Percentiles rank a stretch among this genome's conserved stretches.
phyloP scores from a whole-genome alignment of 1,140 invertebrate genomes.

The Bombus pascuorum region DNA sequence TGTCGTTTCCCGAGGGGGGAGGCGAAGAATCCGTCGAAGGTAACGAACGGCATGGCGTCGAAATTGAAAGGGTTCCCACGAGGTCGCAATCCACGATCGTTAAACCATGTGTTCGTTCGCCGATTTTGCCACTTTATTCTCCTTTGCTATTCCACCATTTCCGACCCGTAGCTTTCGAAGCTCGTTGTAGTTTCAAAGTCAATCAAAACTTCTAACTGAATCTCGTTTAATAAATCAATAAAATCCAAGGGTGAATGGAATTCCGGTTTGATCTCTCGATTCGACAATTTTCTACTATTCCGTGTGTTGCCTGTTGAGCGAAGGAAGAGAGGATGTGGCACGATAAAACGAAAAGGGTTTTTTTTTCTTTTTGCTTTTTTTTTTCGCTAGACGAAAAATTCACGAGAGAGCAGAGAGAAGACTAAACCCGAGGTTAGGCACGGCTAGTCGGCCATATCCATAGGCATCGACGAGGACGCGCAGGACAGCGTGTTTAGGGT shows the following conservation, averaged over 20 bases:
- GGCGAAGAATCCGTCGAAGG: neutral
- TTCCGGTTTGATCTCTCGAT: neutral
- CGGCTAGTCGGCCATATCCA: slow-evolving; percentile 51
- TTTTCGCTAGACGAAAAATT: neutral
- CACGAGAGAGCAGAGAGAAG: neutral
- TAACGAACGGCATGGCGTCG: slow-evolving; percentile 25
- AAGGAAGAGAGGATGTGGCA: neutral
- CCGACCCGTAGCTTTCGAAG: neutral
- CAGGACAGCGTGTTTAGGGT: slow-evolving; percentile 69
- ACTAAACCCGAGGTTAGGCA: neutral
- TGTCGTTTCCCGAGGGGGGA: neutral
- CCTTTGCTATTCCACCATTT: neutral
- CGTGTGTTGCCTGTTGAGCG: no score
- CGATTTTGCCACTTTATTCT: neutral
- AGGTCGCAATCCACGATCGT: slow-evolving; percentile 52
- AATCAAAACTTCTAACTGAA: slow-evolving; percentile 22
- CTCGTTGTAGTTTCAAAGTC: slow-evolving; percentile 1
- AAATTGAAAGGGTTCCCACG: slow-evolving; percentile 63
- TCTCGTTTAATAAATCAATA: slow-evolving; percentile 31
- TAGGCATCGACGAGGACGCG: slow-evolving; percentile 57
- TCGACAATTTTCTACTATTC: neutral
- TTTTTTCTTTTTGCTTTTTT: fast-evolving
- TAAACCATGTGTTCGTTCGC: slow-evolving; percentile 35
- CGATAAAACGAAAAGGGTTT: neutral
- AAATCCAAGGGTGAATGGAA: neutral